Conservation (phyloP, 1,140 invertebrate species). For the Reticulitermes speratus region DNA sequence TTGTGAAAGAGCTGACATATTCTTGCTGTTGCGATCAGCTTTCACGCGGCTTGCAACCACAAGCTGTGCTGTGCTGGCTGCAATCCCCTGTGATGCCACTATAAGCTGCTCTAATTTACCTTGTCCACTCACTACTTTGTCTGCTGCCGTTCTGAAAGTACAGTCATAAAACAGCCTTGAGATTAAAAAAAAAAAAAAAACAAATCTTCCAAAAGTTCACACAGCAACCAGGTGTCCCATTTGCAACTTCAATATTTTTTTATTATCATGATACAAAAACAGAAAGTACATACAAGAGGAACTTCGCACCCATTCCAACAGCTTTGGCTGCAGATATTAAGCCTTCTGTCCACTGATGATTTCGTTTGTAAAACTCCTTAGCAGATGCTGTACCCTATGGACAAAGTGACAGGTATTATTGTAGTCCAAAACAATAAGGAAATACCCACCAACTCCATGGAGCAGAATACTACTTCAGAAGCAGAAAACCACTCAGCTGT, state of each 20-base stretch:
- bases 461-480: background rate
- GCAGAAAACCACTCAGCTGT: background rate
- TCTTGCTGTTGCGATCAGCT: constrained; percentile 78
- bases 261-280: too few relatives aligned
- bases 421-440: constrained; percentile 17
- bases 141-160: constrained; percentile 79
- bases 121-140: constrained; percentile 83
- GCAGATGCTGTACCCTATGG: constrained; percentile 74
- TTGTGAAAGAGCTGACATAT: constrained; percentile 72
- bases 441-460: constrained; percentile 9
- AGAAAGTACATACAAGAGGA: constrained; percentile 75
- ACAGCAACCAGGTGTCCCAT: background rate
- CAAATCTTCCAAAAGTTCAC: background rate
- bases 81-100: constrained; percentile 96
- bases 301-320: constrained; percentile 91
- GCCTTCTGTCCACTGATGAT: constrained; percentile 98
- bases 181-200: background rate
- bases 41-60: constrained; percentile 94
- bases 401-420: background rate
- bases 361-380: constrained; percentile 95
- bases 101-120: constrained; percentile 92
- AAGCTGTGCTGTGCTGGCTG: constrained; percentile 93
- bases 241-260: too few relatives aligned
- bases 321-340: constrained; percentile 97
- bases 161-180: background rate